phyloP scores from a whole-genome alignment of 2,888 invertebrate species.

The Caradrina clavipalpis region DNA sequence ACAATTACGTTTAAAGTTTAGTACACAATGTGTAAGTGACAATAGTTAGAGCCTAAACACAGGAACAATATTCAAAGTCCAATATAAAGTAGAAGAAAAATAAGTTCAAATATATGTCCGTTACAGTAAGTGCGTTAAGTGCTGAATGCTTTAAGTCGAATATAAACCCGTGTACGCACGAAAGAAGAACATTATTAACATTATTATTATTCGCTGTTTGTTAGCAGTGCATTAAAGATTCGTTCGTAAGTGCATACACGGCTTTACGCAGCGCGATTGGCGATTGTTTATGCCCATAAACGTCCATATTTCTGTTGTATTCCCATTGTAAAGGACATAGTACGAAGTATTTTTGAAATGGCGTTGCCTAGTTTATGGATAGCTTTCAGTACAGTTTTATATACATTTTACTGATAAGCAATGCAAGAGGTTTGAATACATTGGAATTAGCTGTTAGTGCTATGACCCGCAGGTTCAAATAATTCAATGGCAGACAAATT shows the following conservation, averaged over 20 bases:
- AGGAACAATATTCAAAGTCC: slow-evolving; percentile 42
- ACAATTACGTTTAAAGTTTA: slow-evolving; percentile 43
- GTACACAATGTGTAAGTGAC: slow-evolving; percentile 53
- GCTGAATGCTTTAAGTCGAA: background rate
- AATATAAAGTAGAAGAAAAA: slow-evolving; percentile 23
- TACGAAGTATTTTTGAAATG: slow-evolving; percentile 43
- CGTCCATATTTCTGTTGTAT: slow-evolving; percentile 47
- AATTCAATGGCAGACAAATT: slow-evolving; percentile 13
- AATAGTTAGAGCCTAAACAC: slow-evolving; percentile 59
- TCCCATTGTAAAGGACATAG: slow-evolving; percentile 21
- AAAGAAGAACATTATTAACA: too few species aligned
- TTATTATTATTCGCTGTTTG: too few species aligned
- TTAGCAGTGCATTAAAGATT: background rate
- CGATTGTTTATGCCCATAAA: slow-evolving; percentile 1
- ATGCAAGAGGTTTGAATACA: background rate
- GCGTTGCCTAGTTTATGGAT: slow-evolving; percentile 56
- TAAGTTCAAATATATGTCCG: slow-evolving; percentile 29
- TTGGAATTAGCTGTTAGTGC: background rate
- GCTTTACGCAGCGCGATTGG: background rate
- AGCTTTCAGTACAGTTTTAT: slow-evolving; percentile 45
- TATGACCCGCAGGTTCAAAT: background rate
- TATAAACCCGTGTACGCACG: too few species aligned
- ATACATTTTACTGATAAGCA: slow-evolving; percentile 7
- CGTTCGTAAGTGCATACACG: background rate
- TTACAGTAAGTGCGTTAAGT: slow-evolving; percentile 27